phyloP scores from a whole-genome alignment of 2,113 vertebrate species.

The Dunckerocampus dactyliophorus region DNA sequence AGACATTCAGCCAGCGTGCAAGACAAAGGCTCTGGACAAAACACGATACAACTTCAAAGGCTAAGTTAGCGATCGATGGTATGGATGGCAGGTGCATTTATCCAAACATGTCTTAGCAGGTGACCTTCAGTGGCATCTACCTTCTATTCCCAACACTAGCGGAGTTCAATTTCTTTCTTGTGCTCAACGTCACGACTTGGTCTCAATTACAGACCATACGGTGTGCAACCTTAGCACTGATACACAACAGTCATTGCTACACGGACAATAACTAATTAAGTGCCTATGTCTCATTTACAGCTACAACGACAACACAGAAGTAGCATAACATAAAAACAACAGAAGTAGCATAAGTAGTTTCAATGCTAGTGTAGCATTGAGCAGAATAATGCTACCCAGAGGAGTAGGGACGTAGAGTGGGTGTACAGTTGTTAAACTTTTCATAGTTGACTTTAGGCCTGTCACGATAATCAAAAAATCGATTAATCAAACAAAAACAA shows the following conservation, averaged over 20 bases:
- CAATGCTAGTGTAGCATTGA: too few species aligned
- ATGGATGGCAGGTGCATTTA: constrained; percentile 45
- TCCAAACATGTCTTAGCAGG: constrained; percentile 41
- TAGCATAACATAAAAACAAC: too few species aligned
- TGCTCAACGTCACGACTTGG: constrained; percentile 32
- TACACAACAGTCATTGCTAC: constrained; percentile 1
- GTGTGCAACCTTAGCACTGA: constrained; percentile 26
- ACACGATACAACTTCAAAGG: constrained; percentile 46
- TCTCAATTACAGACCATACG: constrained; percentile 25
- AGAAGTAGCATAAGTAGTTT: too few species aligned
- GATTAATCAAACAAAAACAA: too few species aligned
- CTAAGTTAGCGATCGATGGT: constrained; percentile 40
- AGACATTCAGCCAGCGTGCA: constrained; percentile 10
- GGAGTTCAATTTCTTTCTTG: constrained; percentile 15
- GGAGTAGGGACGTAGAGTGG: too few species aligned
- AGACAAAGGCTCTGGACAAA: constrained; percentile 26
- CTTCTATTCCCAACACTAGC: constrained; percentile 5
- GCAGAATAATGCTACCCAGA: too few species aligned
- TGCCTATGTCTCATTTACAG: too few species aligned
- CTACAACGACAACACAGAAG: too few species aligned
- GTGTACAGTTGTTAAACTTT: too few species aligned
- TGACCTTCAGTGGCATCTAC: constrained; percentile 50
- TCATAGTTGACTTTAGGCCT: too few species aligned
- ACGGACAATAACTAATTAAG: too few species aligned
- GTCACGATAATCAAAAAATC: too few species aligned